Evolutionary conservation across 2,797 vertebrate genomes (phyloP).

Genomic region (Anas capensis): DNA sequence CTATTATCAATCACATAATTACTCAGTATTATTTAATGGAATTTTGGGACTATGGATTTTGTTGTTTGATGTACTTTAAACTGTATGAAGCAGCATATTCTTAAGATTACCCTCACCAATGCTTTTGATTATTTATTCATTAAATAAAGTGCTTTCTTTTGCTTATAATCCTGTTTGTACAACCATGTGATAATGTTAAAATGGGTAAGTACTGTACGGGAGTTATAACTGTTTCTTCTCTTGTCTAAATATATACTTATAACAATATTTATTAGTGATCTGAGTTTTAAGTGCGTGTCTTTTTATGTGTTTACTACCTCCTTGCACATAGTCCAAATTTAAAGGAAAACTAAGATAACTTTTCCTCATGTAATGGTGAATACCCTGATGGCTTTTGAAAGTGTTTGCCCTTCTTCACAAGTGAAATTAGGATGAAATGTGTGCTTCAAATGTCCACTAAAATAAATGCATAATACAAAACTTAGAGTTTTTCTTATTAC

Average conservation of each 20-base stretch:
- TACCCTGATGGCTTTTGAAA: background rate
- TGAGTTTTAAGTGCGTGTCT: slow-evolving; percentile 62
- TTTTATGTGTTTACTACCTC: slow-evolving; percentile 11
- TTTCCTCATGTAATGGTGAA: background rate
- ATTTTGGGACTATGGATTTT: slow-evolving; percentile 60
- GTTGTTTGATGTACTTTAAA: slow-evolving; percentile 73
- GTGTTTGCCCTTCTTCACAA: background rate
- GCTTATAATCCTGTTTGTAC: slow-evolving; percentile 71
- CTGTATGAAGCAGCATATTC: slow-evolving; percentile 68
- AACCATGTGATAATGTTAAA: slow-evolving; percentile 67
- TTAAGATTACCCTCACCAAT: slow-evolving; percentile 54
- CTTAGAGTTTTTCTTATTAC: background rate
- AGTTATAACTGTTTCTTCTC: slow-evolving; percentile 64
- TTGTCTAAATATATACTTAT: slow-evolving; percentile 67
- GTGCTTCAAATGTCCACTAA: background rate
- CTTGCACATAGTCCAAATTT: background rate
- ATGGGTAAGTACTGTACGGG: slow-evolving; percentile 73
- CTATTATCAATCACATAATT: slow-evolving; percentile 62
- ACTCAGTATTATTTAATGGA: slow-evolving; percentile 60
- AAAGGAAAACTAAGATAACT: background rate
- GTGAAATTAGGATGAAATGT: background rate
- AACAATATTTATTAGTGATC: slow-evolving; percentile 65
- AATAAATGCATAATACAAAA: background rate
- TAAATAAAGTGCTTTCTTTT: slow-evolving; percentile 69
- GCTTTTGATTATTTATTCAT: slow-evolving; percentile 71